These are phyloP conservation scores for Operophtera brumata DNA, from an alignment of 2,888 invertebrate species.

Conservation along the genomic window DNA sequence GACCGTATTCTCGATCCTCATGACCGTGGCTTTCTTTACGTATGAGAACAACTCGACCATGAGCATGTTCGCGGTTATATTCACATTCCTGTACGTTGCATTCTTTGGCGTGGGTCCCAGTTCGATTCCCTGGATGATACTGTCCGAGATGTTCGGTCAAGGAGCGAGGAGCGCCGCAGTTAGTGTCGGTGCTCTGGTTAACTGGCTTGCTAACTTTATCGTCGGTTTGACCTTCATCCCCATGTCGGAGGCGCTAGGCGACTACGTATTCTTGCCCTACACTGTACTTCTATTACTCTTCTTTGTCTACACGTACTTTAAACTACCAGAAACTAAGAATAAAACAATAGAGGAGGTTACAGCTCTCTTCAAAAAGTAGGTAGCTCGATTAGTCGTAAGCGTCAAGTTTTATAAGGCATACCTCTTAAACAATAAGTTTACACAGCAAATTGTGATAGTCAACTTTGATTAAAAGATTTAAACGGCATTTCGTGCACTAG, in stretches of 20 bases:
- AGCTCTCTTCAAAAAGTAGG: slow-evolving; percentile 71
- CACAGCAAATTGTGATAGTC: slow-evolving; percentile 53
- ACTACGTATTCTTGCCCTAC: slow-evolving; percentile 73
- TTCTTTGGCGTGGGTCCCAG: slow-evolving; percentile 77
- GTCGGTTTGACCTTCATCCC: slow-evolving; percentile 72
- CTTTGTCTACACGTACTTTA: slow-evolving; percentile 71
- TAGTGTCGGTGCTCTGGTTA: slow-evolving; percentile 73
- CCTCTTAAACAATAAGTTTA: slow-evolving; percentile 50
- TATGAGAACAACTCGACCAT: slow-evolving; percentile 65
- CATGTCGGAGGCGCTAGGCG: slow-evolving; percentile 58
- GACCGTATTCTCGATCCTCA: slow-evolving; percentile 85
- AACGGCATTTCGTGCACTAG: slow-evolving; percentile 30
- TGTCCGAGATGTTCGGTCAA: slow-evolving; percentile 75
- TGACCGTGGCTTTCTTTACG: slow-evolving; percentile 80
- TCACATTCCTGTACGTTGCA: slow-evolving; percentile 73
- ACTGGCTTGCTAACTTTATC: slow-evolving; percentile 78
- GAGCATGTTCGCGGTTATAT: slow-evolving; percentile 73
- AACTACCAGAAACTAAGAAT: slow-evolving; percentile 77
- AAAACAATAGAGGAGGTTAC: slow-evolving; percentile 76
- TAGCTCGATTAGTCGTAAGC: slow-evolving; percentile 39
- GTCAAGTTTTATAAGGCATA: slow-evolving; percentile 53
- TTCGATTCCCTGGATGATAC: slow-evolving; percentile 78
- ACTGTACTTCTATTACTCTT: slow-evolving; percentile 69
- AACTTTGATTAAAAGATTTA: slow-evolving; percentile 29
- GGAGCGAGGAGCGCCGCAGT: slow-evolving; percentile 75